phyloP scores from a whole-genome alignment of 2,888 invertebrate species.

The Zaprionus lineosus region DNA sequence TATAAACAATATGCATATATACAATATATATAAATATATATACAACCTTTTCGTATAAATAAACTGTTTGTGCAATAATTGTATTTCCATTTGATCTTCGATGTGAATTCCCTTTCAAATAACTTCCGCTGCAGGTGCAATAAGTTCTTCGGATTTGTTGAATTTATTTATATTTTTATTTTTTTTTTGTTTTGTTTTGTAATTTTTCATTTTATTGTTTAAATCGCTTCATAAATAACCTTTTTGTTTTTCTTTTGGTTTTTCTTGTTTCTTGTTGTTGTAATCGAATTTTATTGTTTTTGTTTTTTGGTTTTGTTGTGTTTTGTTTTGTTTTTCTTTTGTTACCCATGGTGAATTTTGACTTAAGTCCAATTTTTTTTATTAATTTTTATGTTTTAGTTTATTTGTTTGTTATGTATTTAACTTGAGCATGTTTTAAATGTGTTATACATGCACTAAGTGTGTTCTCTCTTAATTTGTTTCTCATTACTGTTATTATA shows the following conservation, averaged over 20 bases:
- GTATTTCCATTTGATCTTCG: slow-evolving; percentile 28
- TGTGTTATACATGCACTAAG: slow-evolving; percentile 56
- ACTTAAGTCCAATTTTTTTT: slow-evolving; percentile 50
- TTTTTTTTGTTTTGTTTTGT: slow-evolving; percentile 60
- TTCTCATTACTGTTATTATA: slow-evolving; percentile 12
- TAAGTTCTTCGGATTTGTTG: slow-evolving; percentile 37
- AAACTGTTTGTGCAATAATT: slow-evolving; percentile 32
- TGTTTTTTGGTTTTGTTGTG: slow-evolving; percentile 25
- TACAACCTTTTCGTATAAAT: slow-evolving; percentile 31
- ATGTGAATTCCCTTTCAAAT: slow-evolving; percentile 29
- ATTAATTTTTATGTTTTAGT: slow-evolving; percentile 46
- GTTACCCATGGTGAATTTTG: slow-evolving; percentile 57
- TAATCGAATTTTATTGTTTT: slow-evolving; percentile 58
- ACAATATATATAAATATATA: slow-evolving; percentile 8
- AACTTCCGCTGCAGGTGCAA: slow-evolving; percentile 37
- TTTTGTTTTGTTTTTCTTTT: slow-evolving; percentile 18
- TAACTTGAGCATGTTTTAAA: slow-evolving; percentile 54
- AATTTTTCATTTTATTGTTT: slow-evolving; percentile 72
- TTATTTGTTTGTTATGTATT: slow-evolving; percentile 50
- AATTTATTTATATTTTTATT: slow-evolving; percentile 56
- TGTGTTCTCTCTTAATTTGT: slow-evolving; percentile 21
- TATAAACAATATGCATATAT: not conserved
- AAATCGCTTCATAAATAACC: slow-evolving; percentile 72
- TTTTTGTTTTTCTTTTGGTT: slow-evolving; percentile 48
- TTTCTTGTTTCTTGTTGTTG: slow-evolving; percentile 35